Base-by-base conservation (phyloP, 2,797 vertebrate genomes). In the Thaleichthys pacificus region DNA sequence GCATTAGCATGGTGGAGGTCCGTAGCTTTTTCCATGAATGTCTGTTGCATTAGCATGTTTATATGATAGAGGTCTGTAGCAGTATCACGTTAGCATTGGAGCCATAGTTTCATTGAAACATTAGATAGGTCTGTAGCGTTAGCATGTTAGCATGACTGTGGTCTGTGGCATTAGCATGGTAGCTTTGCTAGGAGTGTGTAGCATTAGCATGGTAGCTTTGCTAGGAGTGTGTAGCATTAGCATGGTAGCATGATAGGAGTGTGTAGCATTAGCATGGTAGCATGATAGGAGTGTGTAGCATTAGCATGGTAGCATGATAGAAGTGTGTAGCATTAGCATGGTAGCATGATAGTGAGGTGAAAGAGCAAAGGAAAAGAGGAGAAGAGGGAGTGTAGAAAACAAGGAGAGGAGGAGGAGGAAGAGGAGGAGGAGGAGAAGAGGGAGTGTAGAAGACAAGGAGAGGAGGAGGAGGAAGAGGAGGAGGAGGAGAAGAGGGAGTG, bases 351-450 rank as follows among this genome's bases (percentile, higher is more conserved):
- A 42, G 42, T 47, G 42, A 12, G 9, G 12, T 47, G 42, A 47
- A 14, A 2, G 38, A 47, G 42, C 11, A 47, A 47, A 47, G 42
- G 42, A 14, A 47, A 47, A 47, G 42, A 47, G 32, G 32, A 35
- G 35, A 35, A 38, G 7, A 38, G 35, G 8, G 35, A 35, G 32
- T 42, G 11, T 42, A 24, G 24, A 24, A 24, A 1, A 24, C 24
- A 24, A 42, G 38, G 38, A 42, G 38, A 42, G 74, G 78, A 65
- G 71, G 38, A 42, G 74, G 78, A 65, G 71, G 70, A 74, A 63
- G 76, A 80, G 71, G 81, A 77, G 77, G 80, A 65, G 76, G 73
- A 72, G 75, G 82, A 75, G 28, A 14, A 66, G 78, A 80, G 86
- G 71, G 26, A 80, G 82, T 67, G 22, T 83, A 35, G 32, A 35